These are phyloP conservation scores for Limnephilus rhombicus DNA, from an alignment of 2,888 invertebrate species.

Conservation along the genomic window DNA sequence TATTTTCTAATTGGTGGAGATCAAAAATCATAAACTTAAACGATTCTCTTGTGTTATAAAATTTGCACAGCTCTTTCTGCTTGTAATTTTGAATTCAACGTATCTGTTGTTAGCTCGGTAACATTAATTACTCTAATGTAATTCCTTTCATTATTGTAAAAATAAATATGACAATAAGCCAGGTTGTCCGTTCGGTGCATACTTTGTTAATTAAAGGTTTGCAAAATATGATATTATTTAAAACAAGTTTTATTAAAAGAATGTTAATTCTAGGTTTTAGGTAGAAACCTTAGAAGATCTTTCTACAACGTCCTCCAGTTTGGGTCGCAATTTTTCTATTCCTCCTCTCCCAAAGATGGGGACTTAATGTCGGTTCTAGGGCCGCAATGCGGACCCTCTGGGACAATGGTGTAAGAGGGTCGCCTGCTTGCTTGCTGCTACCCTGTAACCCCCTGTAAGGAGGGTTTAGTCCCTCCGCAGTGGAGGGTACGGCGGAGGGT, in stretches of 20 bases:
- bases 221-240: not conserved
- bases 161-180: too few relatives aligned
- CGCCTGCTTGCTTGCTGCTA: constrained; percentile 7
- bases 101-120: not conserved
- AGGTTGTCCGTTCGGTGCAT: not conserved
- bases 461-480: constrained; percentile 45
- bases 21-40: not conserved
- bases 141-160: too few relatives aligned
- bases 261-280: not conserved
- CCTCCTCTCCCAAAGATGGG: constrained; percentile 1
- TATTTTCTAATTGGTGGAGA: not conserved
- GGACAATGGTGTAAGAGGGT: constrained; percentile 48
- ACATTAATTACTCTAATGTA: too few relatives aligned
- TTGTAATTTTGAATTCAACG: not conserved
- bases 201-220: not conserved
- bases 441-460: constrained; percentile 9
- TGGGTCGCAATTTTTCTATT: constrained; percentile 12
- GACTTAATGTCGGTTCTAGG: constrained; percentile 48
- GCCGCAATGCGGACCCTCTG: constrained; percentile 53
- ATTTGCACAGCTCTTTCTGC: not conserved
- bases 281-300: not conserved
- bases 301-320: not conserved
- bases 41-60: not conserved
- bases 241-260: not conserved
- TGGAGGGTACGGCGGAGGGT: constrained; percentile 26